These are phyloP conservation scores for Coleophora flavipennella DNA, from an alignment of 2,888 invertebrate genomes.

Conservation along the genomic window DNA sequence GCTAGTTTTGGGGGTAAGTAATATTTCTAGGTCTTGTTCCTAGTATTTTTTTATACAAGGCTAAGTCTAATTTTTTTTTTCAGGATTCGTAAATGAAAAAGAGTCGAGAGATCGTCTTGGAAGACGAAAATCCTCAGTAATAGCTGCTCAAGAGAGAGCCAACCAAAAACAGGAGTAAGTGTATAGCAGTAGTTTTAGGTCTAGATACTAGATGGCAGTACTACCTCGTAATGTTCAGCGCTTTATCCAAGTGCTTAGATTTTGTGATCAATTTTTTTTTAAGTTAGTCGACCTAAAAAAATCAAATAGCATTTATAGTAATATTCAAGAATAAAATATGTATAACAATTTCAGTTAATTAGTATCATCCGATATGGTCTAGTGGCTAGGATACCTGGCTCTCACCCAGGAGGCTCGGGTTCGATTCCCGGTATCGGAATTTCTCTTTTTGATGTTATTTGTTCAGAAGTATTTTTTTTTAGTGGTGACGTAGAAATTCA, in stretches of 20 bases:
- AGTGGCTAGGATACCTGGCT: constrained; percentile 76
- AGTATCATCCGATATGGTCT: constrained; percentile 70
- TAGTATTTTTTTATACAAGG: too few species aligned
- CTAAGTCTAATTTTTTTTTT: constrained; percentile 9
- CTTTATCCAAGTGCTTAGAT: too few species aligned
- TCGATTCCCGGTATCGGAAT: constrained; percentile 75
- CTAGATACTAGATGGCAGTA: constrained; percentile 14
- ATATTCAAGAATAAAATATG: not conserved
- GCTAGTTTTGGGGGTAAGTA: constrained; percentile 61
- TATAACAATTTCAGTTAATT: not conserved
- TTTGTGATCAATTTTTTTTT: too few species aligned
- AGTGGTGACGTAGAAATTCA: constrained; percentile 92
- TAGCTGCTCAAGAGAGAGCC: constrained; percentile 45
- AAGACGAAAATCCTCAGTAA: constrained; percentile 59
- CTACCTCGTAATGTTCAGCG: too few species aligned
- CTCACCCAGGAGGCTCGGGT: constrained; percentile 74
- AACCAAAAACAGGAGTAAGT: constrained; percentile 67
- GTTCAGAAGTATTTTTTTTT: constrained; percentile 18
- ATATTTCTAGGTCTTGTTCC: not conserved
- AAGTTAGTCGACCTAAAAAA: too few species aligned
- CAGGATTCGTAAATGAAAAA: constrained; percentile 59
- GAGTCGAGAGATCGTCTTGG: constrained; percentile 61
- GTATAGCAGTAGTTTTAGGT: not conserved
- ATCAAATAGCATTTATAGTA: too few species aligned
- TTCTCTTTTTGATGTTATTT: constrained; percentile 16